Evolutionary conservation across 2,888 invertebrate genomes (phyloP).

Genomic region (Eupeodes latifasciatus): DNA sequence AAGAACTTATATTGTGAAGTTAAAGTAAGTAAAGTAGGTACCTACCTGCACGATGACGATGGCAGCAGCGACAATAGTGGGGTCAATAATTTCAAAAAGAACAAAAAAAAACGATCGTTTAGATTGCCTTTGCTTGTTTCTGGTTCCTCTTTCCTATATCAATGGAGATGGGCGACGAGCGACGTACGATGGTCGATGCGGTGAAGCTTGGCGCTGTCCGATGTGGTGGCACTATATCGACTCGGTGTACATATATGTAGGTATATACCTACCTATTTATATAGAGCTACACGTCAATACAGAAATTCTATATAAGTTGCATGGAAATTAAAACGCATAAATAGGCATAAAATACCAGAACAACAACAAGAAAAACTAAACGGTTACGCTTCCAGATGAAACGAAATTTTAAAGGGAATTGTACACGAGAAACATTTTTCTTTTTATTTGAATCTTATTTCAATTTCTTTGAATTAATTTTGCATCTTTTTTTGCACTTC

Average conservation of each 20-base stretch:
- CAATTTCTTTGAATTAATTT: slow-evolving; percentile 69
- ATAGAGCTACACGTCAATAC: slow-evolving; percentile 56
- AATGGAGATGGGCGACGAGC: slow-evolving; percentile 1
- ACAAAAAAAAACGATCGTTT: slow-evolving; percentile 69
- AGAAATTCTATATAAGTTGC: slow-evolving; percentile 58
- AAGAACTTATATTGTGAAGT: slow-evolving; percentile 51
- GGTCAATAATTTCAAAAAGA: slow-evolving; percentile 78
- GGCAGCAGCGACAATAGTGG: slow-evolving; percentile 72
- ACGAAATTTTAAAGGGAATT: slow-evolving; percentile 32
- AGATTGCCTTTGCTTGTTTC: slow-evolving; percentile 51
- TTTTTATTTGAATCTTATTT: slow-evolving; percentile 34
- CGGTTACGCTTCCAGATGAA: slow-evolving; percentile 52
- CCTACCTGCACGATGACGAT: slow-evolving; percentile 74
- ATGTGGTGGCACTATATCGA: slow-evolving; percentile 38
- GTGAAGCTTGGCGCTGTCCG: slow-evolving; percentile 38
- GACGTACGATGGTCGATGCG: slow-evolving; percentile 8
- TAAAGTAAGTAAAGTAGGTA: slow-evolving; percentile 59
- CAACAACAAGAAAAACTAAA: slow-evolving; percentile 37
- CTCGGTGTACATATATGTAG: slow-evolving; percentile 5
- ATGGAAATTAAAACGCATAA: slow-evolving; percentile 44
- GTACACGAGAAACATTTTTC: slow-evolving; percentile 60
- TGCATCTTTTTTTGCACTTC: slow-evolving; percentile 71
- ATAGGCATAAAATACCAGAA: slow-evolving; percentile 17
- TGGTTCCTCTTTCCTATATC: slow-evolving; percentile 27
- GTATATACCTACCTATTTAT: not conserved